Evolutionary conservation across 2,113 vertebrate species (phyloP), one percentile per base, ranked within the genome.

Genomic region (Stercorarius parasiticus): DNA sequence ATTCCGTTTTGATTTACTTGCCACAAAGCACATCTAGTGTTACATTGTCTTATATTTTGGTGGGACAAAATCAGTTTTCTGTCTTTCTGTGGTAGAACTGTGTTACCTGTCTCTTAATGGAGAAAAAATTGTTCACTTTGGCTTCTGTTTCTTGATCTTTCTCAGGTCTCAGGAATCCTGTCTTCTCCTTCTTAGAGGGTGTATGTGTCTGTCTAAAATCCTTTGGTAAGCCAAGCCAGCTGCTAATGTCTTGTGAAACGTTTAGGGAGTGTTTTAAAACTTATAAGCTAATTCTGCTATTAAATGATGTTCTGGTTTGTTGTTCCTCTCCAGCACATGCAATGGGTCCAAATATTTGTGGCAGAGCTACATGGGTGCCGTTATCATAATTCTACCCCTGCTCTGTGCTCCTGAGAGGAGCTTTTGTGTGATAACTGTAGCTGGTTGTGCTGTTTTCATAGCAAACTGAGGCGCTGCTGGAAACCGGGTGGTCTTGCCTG

Each of bases 371-470:
- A 0, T 27, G 49, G 40, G 3, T 56, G 36, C 20, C 20, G 56
- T 55, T 58, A 36, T 15, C 11, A 0, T 15, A 5, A 40, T 4
- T 6, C 11, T 50, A 0, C 13, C 16, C 58, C 65, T 4, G 1
- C 9, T 61, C 27, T 65, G 45, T 66, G 59, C 70, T 78, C 58
- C 70, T 11, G 9, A 53, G 71, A 76, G 76, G 65, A 86, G 61
- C n/a, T 73, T 55, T 70, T 65, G 40, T 69, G 77, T 9, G 21
- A 1, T 13, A 29, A 11, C 30, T 38, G 19, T 15, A 30, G 59
- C 45, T 9, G 27, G 12, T 13, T 67, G 47, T 71, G 43, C 66
- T 42, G 34, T 50, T 77, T 27, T 29, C 43, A 10, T 23, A 10
- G 38, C n/a, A 64, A 34, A 40, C 40, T 2, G 3, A 58, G 50